Evolutionary conservation across 2,797 vertebrate genomes (phyloP).

Genomic region (Coreius guichenoti): DNA sequence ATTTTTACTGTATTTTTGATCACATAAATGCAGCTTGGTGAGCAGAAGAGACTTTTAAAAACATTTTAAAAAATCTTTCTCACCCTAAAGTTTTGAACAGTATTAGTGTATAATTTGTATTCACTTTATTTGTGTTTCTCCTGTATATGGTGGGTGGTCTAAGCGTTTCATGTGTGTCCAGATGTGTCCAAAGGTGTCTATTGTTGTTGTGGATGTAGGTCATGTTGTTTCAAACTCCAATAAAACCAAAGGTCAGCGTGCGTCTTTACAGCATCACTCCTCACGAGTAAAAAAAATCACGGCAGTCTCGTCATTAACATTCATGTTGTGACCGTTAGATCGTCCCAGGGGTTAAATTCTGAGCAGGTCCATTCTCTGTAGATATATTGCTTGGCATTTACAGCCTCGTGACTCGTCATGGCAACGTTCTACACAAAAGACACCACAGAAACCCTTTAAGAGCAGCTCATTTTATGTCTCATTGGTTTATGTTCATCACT

Average conservation of each 20-base stretch:
- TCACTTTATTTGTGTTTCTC: background rate
- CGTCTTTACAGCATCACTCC: conserved; percentile 17
- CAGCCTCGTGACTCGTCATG: conserved; percentile 28
- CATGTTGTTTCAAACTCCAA: conserved; percentile 8
- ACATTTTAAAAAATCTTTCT: too few relatives aligned
- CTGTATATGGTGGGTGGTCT: conserved; percentile 43
- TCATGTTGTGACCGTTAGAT: conserved; percentile 22
- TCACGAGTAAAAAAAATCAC: conserved; percentile 13
- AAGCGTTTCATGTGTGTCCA: conserved; percentile 32
- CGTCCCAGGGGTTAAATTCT: conserved; percentile 30
- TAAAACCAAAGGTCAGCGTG: conserved; percentile 38
- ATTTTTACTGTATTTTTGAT: background rate
- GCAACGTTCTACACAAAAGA: conserved; percentile 67
- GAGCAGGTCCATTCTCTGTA: conserved; percentile 63
- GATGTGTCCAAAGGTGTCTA: background rate
- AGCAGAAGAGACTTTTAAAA: too few relatives aligned
- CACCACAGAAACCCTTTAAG: conserved; percentile 47
- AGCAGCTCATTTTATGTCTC: background rate
- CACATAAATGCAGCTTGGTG: background rate
- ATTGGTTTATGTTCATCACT: background rate
- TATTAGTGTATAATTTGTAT: too few relatives aligned
- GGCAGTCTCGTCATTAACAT: conserved; percentile 19
- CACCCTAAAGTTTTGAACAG: too few relatives aligned
- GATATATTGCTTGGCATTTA: conserved; percentile 71
- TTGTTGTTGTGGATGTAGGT: conserved; percentile 33